A percentile compares a stretch with the other conserved stretches of the same genome.
Evolutionary conservation across 2,797 vertebrate genomes (phyloP).

Genomic region (Sebastiscus tertius): DNA sequence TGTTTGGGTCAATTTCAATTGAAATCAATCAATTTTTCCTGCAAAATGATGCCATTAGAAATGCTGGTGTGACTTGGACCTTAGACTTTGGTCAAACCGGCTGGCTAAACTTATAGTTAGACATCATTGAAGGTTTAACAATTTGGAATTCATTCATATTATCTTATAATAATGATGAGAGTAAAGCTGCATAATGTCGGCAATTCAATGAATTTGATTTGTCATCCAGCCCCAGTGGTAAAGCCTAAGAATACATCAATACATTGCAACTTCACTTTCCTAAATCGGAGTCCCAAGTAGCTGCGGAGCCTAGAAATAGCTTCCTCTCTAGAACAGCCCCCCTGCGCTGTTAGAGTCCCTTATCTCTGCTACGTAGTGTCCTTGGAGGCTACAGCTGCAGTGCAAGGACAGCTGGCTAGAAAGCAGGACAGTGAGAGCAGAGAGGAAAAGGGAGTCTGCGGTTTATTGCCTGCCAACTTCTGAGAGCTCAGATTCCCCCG

Average conservation of each 20-base stretch:
- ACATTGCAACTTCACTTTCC: conserved; percentile 7
- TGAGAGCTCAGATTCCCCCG: conserved; percentile 18
- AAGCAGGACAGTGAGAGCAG: conserved; percentile 50
- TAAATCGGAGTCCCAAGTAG: conserved; percentile 1
- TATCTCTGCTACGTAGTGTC: conserved; percentile 62
- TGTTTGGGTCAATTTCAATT: not conserved
- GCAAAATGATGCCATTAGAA: not conserved
- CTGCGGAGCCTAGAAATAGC: conserved; percentile 40
- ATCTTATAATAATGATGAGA: not conserved
- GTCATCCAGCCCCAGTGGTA: not conserved
- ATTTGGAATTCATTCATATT: not conserved
- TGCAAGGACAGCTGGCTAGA: conserved; percentile 56
- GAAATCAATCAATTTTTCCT: rapidly evolving
- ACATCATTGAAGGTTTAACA: not conserved
- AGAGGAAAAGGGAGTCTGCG: conserved; percentile 49
- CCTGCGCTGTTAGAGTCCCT: conserved; percentile 36
- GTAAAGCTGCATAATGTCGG: not conserved
- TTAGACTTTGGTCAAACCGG: not conserved
- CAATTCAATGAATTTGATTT: not conserved
- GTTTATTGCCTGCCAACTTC: conserved; percentile 51
- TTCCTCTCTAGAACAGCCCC: conserved; percentile 12
- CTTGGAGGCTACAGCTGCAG: conserved; percentile 73
- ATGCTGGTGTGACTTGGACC: not conserved
- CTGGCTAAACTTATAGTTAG: not conserved
- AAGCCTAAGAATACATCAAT: not conserved